These are phyloP conservation scores for Campaea margaritaria DNA, from an alignment of 2,888 invertebrate species.

Conservation along the genomic window DNA sequence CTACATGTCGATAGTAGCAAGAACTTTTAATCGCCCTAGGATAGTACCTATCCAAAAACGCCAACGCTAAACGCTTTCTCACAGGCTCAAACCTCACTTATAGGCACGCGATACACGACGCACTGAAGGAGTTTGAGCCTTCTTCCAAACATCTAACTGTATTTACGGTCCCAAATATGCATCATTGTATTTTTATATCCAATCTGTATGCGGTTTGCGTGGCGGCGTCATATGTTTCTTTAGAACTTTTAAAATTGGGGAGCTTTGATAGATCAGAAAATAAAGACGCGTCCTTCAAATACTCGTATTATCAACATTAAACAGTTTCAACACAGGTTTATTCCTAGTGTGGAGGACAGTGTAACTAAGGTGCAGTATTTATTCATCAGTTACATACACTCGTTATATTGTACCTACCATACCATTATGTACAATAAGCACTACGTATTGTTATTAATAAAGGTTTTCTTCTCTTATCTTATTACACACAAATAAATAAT, in stretches of 20 bases:
- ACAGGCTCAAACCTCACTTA: conserved; percentile 50
- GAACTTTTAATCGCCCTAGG: neutral
- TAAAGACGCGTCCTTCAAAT: conserved; percentile 2
- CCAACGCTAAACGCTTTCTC: conserved; percentile 8
- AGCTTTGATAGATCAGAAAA: conserved; percentile 28
- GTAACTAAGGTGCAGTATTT: no score
- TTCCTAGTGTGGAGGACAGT: no score
- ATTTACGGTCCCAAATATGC: conserved; percentile 70
- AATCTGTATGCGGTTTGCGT: conserved; percentile 76
- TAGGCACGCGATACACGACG: conserved; percentile 63
- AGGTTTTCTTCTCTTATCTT: no score
- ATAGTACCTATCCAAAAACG: neutral
- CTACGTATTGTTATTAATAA: no score
- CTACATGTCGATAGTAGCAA: no score
- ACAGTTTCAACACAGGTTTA: no score
- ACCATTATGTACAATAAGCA: no score
- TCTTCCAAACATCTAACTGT: conserved; percentile 60
- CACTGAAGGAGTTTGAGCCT: conserved; percentile 57
- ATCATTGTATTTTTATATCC: conserved; percentile 71
- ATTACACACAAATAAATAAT: no score
- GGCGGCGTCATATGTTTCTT: conserved; percentile 74
- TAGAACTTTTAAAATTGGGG: conserved; percentile 75
- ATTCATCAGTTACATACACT: no score
- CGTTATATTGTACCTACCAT: no score
- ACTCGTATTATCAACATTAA: no score